Conservation (phyloP, 2,113 vertebrate genomes). For the Halcyon malimbica region DNA sequence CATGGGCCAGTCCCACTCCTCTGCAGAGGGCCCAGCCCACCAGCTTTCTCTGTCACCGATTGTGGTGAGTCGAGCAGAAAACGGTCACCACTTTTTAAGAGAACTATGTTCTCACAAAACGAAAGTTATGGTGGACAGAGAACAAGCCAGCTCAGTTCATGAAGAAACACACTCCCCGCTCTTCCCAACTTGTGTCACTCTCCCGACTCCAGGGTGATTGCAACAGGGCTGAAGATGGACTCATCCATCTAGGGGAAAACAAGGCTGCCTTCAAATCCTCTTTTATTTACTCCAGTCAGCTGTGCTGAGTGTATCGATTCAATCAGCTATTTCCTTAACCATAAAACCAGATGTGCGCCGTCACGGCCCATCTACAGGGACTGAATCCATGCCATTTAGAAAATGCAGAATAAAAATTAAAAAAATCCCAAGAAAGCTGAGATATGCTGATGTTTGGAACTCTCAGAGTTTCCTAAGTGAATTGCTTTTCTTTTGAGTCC, state of each 20-base stretch:
- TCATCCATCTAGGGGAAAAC: constrained; percentile 2
- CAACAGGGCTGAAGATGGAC: background rate
- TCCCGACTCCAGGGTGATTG: background rate
- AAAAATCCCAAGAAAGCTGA: constrained; percentile 50
- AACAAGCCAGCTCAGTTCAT: background rate
- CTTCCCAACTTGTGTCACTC: background rate
- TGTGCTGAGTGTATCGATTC: constrained; percentile 42
- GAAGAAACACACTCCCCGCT: background rate
- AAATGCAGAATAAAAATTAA: constrained; percentile 51
- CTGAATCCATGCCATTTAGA: constrained; percentile 58
- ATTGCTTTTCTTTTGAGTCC: constrained; percentile 51
- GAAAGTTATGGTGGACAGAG: background rate
- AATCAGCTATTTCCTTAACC: constrained; percentile 56
- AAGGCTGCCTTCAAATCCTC: constrained; percentile 34
- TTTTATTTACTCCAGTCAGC: constrained; percentile 63
- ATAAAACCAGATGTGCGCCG: constrained; percentile 60
- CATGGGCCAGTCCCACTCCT: background rate
- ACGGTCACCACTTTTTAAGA: rapidly evolving
- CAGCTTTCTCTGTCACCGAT: background rate
- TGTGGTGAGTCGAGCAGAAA: background rate
- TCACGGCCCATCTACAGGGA: constrained; percentile 62
- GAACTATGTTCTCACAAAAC: background rate
- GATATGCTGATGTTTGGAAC: constrained; percentile 35
- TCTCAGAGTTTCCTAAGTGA: constrained; percentile 42
- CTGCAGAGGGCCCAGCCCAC: background rate